A percentile compares a stretch with the other conserved stretches of the same genome.
These are phyloP conservation scores for Phortica magna DNA, from an alignment of 2,888 invertebrate species.

Conservation along the genomic window DNA sequence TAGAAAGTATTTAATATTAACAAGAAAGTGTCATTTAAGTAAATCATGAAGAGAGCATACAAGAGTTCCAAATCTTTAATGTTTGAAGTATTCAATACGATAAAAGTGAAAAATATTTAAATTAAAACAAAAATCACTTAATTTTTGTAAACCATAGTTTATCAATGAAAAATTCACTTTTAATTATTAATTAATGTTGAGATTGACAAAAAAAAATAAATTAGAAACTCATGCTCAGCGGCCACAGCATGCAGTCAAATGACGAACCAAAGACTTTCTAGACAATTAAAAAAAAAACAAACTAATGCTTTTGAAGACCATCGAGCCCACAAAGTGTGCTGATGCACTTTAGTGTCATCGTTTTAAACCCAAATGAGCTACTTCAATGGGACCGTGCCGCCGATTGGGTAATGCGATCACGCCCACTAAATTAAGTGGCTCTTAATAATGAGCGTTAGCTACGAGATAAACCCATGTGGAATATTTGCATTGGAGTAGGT, in stretches of 20 bases:
- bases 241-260: too few species aligned
- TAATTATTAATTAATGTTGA: constrained; percentile 21
- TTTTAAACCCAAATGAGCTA: constrained; percentile 7
- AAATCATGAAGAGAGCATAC: too few species aligned
- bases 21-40: too few species aligned
- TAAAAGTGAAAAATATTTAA: too few species aligned
- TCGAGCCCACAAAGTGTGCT: not conserved
- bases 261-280: too few species aligned
- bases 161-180: constrained; percentile 1
- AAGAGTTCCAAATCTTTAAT: too few species aligned
- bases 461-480: constrained; percentile 58
- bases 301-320: not conserved
- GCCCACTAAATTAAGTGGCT: constrained; percentile 72
- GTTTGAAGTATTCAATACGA: too few species aligned
- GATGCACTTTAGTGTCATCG: not conserved
- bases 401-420: constrained; percentile 62
- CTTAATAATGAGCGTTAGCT: constrained; percentile 72
- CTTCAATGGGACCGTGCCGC: not conserved
- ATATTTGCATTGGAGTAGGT: constrained; percentile 47
- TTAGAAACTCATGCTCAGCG: not conserved
- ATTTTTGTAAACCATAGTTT: not conserved
- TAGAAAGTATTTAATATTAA: too few species aligned
- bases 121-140: not conserved
- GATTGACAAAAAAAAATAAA: too few species aligned
- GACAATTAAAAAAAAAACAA: too few species aligned